Conservation (phyloP, 2,888 invertebrate species). For the Dasysyrphus tricinctus region DNA sequence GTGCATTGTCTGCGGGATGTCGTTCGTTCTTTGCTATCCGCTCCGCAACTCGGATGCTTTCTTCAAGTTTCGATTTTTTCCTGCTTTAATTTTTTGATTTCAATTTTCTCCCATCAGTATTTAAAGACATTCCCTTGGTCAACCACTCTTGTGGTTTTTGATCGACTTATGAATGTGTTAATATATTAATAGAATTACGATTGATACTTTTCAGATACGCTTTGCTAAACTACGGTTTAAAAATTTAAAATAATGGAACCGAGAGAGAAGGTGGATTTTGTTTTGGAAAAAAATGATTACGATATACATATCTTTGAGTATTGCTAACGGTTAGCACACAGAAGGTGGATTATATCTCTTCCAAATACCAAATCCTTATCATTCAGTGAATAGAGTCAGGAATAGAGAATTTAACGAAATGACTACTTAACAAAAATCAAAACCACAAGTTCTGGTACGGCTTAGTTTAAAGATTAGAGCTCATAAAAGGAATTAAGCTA, state of each 20-base stretch:
- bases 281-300: no score
- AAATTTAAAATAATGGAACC: accelerated
- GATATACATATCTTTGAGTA: no score
- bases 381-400: no score
- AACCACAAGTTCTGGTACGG: no score
- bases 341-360: no score
- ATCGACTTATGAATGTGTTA: slow-evolving; percentile 64
- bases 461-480: no score
- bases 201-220: slow-evolving; percentile 37
- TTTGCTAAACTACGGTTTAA: background rate
- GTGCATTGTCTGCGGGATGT: slow-evolving; percentile 71
- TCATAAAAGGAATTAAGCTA: no score
- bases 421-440: no score
- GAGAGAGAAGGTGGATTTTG: background rate
- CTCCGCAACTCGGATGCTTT: slow-evolving; percentile 62
- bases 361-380: no score
- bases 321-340: no score
- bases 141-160: slow-evolving; percentile 10
- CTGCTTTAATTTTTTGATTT: slow-evolving; percentile 34
- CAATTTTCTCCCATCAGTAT: slow-evolving; percentile 23
- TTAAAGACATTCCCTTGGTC: background rate
- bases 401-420: no score
- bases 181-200: slow-evolving; percentile 58
- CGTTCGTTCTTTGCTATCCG: slow-evolving; percentile 48
- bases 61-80: slow-evolving; percentile 52